Base-by-base conservation (phyloP, 2,113 vertebrate species). In the Ramphastos sulfuratus region DNA sequence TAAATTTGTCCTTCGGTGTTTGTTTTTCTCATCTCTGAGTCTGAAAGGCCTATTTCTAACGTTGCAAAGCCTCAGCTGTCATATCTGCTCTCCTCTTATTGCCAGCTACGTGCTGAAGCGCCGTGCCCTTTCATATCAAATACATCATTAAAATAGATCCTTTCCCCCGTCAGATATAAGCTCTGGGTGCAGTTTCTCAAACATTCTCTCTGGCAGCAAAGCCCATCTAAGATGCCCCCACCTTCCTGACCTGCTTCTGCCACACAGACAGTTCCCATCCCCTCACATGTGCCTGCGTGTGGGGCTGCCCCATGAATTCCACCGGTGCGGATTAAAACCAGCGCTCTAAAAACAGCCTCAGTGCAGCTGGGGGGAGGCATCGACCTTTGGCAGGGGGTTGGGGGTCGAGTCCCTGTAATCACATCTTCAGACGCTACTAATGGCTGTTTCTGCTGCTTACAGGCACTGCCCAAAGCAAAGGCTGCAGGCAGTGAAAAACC, bases 1-100 rank as follows among this genome's bases (percentile, higher is more conserved):
- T 69, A 77, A 93, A 94, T 96, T 90, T 91, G 89, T 96, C 93
- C 93, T 92, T 96, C n/a, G 7, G 58, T 94, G 94, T 94, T 96
- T 94, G 79, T 92, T 94, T 95, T 96, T 61, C 85, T 83, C 56
- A 28, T 94, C 75, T 83, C 8, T 8, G 50, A 87, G 69, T 83
- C 91, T 91, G 87, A 81, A 81, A 91, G 59, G 58, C 69, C 82
- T 69, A 14, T 94, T 94, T 93, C 89, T 77, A 96, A 91, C 58
- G 17, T 18, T 55, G 87, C 3, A 9, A 91, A 90, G 80, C 80
- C 95, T 91, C 95, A 94, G 91, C 94, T 96, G 91, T 96, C 91
- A 93, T 78, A 95, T 95, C 93, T 78, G 82, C 73, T 95, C 83
- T 86, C 80, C 79, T 94, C 69, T 87, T 77, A 83, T 31, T 94